phyloP scores from a whole-genome alignment of 2,797 vertebrate genomes.

The Mus minutoides region DNA sequence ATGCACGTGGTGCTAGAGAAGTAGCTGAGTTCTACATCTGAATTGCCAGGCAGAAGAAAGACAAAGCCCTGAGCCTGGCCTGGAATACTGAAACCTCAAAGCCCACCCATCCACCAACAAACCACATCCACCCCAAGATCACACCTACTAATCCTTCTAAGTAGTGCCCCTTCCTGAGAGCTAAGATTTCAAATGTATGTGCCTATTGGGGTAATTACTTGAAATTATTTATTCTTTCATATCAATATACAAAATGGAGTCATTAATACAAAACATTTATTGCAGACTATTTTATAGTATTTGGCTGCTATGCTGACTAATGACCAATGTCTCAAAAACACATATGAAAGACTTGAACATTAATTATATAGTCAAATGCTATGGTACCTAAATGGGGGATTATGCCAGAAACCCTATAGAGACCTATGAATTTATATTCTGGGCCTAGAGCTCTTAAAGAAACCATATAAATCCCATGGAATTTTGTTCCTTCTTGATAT shows the following conservation, averaged over 20 bases:
- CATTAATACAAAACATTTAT: background rate
- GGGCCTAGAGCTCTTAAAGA: background rate
- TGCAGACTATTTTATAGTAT: background rate
- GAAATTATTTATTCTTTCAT: constrained; percentile 9
- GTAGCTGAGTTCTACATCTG: background rate
- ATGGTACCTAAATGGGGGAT: background rate
- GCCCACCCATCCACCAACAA: background rate
- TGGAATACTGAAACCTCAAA: background rate
- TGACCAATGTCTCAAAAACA: background rate
- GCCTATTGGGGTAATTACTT: background rate
- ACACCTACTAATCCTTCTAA: background rate
- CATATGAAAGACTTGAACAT: background rate
- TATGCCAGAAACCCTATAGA: background rate
- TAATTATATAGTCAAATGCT: background rate
- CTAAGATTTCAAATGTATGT: background rate
- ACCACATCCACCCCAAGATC: background rate
- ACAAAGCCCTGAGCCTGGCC: background rate
- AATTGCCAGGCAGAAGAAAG: background rate
- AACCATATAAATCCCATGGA: background rate
- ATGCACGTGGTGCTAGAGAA: background rate
- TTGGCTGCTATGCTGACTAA: background rate
- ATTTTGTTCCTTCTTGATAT: background rate
- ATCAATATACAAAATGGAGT: constrained; percentile 11
- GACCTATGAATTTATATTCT: background rate
- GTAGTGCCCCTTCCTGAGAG: background rate